These are phyloP conservation scores for Diplolepis rosae DNA, from an alignment of 2,888 invertebrate species.

Conservation along the genomic window DNA sequence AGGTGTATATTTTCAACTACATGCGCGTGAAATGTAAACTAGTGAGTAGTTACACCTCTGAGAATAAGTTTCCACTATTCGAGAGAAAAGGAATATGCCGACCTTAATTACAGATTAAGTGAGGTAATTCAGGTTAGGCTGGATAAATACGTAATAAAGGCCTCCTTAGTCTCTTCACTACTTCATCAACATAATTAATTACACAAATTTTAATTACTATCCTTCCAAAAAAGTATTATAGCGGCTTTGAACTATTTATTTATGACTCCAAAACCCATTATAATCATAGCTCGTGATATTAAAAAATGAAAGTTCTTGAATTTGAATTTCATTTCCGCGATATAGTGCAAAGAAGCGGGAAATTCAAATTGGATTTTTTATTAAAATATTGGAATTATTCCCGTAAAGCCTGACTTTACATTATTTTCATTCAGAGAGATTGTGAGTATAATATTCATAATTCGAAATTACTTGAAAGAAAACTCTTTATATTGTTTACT, in stretches of 20 bases:
- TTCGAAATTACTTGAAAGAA: too few relatives aligned
- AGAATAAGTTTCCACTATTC: neutral
- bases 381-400: too few relatives aligned
- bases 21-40: neutral
- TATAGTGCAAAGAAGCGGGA: neutral
- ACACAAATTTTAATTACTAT: neutral
- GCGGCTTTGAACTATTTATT: too few relatives aligned
- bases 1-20: neutral
- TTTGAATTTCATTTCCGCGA: neutral
- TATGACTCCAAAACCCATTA: too few relatives aligned
- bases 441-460: too few relatives aligned
- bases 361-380: neutral
- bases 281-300: neutral
- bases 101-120: neutral
- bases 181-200: neutral
- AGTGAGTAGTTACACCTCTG: neutral
- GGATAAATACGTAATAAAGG: neutral
- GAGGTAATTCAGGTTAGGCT: constrained; percentile 1
- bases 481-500: too few relatives aligned
- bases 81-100: neutral
- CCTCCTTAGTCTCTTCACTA: neutral
- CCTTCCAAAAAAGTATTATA: neutral
- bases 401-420: too few relatives aligned
- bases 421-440: too few relatives aligned
- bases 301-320: neutral